Conservation (phyloP, 2,113 vertebrate genomes). For the Myodes glareolus region DNA sequence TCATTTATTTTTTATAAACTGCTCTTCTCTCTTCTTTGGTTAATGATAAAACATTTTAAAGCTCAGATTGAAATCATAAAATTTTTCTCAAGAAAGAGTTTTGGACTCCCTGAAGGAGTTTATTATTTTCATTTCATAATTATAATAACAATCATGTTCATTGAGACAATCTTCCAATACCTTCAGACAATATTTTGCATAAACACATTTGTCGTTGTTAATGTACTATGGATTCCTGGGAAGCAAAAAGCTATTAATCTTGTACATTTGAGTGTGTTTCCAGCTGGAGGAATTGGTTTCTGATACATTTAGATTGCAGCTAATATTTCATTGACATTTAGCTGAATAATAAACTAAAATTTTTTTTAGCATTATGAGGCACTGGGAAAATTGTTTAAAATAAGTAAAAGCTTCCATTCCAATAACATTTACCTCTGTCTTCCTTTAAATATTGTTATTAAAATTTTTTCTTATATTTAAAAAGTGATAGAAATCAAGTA, state of each 20-base stretch:
- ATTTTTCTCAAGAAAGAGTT: slow-evolving; percentile 18
- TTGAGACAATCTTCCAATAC: slow-evolving; percentile 24
- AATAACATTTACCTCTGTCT: slow-evolving; percentile 34
- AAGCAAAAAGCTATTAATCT: slow-evolving; percentile 45
- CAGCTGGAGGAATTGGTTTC: slow-evolving; percentile 57
- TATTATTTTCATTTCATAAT: slow-evolving; percentile 63
- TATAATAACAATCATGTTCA: background rate
- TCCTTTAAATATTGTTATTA: slow-evolving; percentile 35
- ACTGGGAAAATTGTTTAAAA: background rate
- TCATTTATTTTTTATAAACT: slow-evolving; percentile 42
- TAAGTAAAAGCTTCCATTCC: background rate
- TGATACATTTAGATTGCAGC: slow-evolving; percentile 52
- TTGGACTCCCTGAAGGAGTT: background rate
- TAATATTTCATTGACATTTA: slow-evolving; percentile 49
- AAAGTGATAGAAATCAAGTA: background rate
- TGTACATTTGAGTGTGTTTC: background rate
- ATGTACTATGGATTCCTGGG: slow-evolving; percentile 22
- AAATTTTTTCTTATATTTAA: slow-evolving; percentile 4
- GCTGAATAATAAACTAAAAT: slow-evolving; percentile 49
- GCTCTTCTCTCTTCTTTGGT: slow-evolving; percentile 1
- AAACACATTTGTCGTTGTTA: slow-evolving; percentile 18
- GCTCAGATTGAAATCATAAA: slow-evolving; percentile 39
- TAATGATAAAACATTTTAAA: slow-evolving; percentile 25
- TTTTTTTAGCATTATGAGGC: slow-evolving; percentile 52
- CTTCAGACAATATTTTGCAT: slow-evolving; percentile 18